Percentiles rank a stretch among this genome's conserved stretches.
Conservation (phyloP, 2,797 vertebrate species). For the Echeneis naucrates region DNA sequence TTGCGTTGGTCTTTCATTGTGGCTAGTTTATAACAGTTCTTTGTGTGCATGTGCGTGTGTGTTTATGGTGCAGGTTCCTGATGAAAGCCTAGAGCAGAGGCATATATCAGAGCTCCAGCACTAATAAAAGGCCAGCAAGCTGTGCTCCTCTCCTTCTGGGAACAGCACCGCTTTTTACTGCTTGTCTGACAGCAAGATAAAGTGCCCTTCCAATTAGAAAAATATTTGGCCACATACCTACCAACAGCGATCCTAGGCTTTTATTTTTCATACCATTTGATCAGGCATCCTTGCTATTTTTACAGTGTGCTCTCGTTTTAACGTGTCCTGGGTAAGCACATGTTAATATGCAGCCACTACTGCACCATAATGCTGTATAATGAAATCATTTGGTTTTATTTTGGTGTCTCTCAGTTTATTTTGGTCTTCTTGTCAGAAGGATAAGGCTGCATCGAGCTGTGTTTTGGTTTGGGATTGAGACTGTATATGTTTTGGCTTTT, state of each 20-base stretch:
- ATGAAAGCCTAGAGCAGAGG: constrained; percentile 85
- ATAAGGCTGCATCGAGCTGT: constrained; percentile 42
- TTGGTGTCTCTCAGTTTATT: constrained; percentile 60
- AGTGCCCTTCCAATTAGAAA: constrained; percentile 90
- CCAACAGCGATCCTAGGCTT: constrained; percentile 74
- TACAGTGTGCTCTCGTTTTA: constrained; percentile 72
- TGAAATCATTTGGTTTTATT: constrained; percentile 69
- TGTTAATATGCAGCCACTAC: constrained; percentile 59
- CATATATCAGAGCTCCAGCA: constrained; percentile 85
- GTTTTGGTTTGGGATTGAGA: constrained; percentile 57
- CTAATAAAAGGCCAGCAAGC: constrained; percentile 87
- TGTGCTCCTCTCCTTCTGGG: constrained; percentile 85
- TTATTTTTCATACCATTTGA: constrained; percentile 81
- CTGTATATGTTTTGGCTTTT: constrained; percentile 70
- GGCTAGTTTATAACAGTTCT: constrained; percentile 59
- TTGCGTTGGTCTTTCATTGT: constrained; percentile 51
- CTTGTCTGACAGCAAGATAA: constrained; percentile 89
- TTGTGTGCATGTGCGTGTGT: constrained; percentile 61
- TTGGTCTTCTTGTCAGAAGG: constrained; percentile 52
- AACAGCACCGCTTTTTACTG: constrained; percentile 84
- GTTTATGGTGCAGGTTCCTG: constrained; percentile 78
- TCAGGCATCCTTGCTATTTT: constrained; percentile 77
- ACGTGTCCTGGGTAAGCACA: constrained; percentile 60
- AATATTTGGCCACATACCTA: constrained; percentile 88
- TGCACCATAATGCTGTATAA: constrained; percentile 65